Evolutionary conservation across 92 coral and sea anemone genomes (phyloP), one percentile per base, ranked within the genome.

Genomic region (Phymanthus crucifer): DNA sequence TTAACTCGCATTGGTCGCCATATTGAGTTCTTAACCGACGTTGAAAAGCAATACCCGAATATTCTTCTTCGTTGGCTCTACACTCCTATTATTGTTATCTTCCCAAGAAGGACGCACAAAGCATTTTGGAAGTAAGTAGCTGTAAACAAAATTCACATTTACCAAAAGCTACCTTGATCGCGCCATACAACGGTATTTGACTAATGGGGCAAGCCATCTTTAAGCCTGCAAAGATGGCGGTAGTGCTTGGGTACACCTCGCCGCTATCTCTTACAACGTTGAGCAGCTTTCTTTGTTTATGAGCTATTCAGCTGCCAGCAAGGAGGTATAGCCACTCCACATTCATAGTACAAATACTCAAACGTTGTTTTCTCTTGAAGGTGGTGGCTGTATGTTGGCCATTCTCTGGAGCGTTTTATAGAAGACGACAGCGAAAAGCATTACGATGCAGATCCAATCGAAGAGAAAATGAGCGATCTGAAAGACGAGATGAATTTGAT

Each of bases 11-110:
- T 86, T 54, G 94, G 87, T 4, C 80, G 76, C 32, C 88, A 87
- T 66, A 83, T 90, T 13, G 90, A 85, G 32, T 90, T 87, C 58
- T 75, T 90, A 31, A 86, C 91, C 37, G 94, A 90, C 66, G 50
- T 90, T 8, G 94, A 90, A 71, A 85, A 72, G 16, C 84, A 74
- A 34, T 87, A 74, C 34, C 94, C 94, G 32, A 79, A 52, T 56
- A 70, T 72, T 48, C 47, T 90, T 67, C 81, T 83, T 32, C 83
- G 91, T 21, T 72, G 81, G 82, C 78, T 90, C 56, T 87, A 90
- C 40, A 24, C n/a, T 33, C 84, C 87, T 1, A 27, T 66, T 0
- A 24, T 21, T 8, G 82, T 76, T 6, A 35, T 76, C 13, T 76
- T 54, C 43, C 80, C 80, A 31, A 58, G 80, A 21, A 56, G 37